A percentile compares a stretch with the other conserved stretches of the same genome.
Conservation (phyloP, 2,797 vertebrate species). For the Sebastes matsubarae region DNA sequence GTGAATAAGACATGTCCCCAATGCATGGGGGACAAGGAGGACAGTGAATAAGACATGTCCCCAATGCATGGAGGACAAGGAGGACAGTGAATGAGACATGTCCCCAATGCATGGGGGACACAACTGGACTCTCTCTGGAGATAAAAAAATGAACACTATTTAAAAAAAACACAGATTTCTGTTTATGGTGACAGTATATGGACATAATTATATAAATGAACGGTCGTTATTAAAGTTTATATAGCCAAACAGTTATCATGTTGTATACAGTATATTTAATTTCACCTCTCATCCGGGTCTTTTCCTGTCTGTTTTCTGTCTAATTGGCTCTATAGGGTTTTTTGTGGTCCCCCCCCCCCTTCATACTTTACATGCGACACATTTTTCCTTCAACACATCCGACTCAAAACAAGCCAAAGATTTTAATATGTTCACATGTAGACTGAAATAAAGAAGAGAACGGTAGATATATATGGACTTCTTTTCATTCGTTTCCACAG, state of each 20-base stretch:
- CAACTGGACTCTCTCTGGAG: slow-evolving; percentile 33
- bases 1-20: slow-evolving; percentile 77
- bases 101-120: not conserved
- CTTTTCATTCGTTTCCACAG: slow-evolving; percentile 4
- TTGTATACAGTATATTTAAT: slow-evolving; percentile 94
- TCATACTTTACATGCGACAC: slow-evolving; percentile 19
- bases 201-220: slow-evolving; percentile 88
- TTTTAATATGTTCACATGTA: slow-evolving; percentile 99
- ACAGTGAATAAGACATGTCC: slow-evolving; percentile 84
- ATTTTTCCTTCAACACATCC: slow-evolving; percentile 47
- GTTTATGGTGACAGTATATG: slow-evolving; percentile 91
- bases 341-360: slow-evolving; percentile 57
- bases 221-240: slow-evolving; percentile 91
- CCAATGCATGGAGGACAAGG: not conserved
- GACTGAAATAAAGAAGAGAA: slow-evolving; percentile 92
- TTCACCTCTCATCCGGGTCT: slow-evolving; percentile 77
- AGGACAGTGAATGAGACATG: no score
- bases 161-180: slow-evolving; percentile 87
- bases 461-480: slow-evolving; percentile 31
- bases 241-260: slow-evolving; percentile 97
- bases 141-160: slow-evolving; percentile 80
- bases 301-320: slow-evolving; percentile 64
- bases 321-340: slow-evolving; percentile 73
- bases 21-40: slow-evolving; percentile 90
- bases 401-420: slow-evolving; percentile 96